These are phyloP conservation scores for Ictalurus punctatus DNA, from an alignment of 2,113 vertebrate species.

Conservation along the genomic window DNA sequence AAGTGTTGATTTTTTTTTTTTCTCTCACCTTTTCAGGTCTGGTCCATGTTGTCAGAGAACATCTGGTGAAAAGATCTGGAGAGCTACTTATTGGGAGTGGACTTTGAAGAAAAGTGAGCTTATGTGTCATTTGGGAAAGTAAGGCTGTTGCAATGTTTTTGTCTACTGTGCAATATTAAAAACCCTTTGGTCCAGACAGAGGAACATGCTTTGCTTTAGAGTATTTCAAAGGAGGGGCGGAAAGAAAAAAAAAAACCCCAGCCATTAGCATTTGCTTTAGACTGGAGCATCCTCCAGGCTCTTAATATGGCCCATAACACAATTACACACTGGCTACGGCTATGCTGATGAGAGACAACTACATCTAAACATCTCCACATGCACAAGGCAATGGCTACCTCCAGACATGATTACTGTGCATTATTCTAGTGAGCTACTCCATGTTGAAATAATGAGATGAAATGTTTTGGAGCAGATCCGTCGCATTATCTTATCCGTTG, in stretches of 20 bases:
- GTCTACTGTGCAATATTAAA: neutral
- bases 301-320: constrained; percentile 38
- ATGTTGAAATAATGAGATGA: constrained; percentile 8
- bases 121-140: constrained; percentile 26
- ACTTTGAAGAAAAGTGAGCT: constrained; percentile 29
- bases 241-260: neutral
- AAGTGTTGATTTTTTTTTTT: neutral
- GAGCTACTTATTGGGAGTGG: constrained; percentile 32
- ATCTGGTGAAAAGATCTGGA: constrained; percentile 32
- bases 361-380: constrained; percentile 34
- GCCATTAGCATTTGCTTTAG: constrained; percentile 52
- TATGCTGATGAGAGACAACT: neutral
- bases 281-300: constrained; percentile 34
- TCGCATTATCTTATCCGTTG: neutral
- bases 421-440: neutral
- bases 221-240: neutral
- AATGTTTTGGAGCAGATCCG: no score
- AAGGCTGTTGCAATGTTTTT: constrained; percentile 23
- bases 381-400: constrained; percentile 6
- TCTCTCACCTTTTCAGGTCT: constrained; percentile 26
- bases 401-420: neutral
- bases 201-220: constrained; percentile 16
- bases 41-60: constrained; percentile 26
- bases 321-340: constrained; percentile 36
- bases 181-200: constrained; percentile 4